A percentile compares a stretch with the other conserved stretches of the same genome.
Evolutionary conservation across 2,888 invertebrate genomes (phyloP).

Genomic region (Eupithecia vulgata): DNA sequence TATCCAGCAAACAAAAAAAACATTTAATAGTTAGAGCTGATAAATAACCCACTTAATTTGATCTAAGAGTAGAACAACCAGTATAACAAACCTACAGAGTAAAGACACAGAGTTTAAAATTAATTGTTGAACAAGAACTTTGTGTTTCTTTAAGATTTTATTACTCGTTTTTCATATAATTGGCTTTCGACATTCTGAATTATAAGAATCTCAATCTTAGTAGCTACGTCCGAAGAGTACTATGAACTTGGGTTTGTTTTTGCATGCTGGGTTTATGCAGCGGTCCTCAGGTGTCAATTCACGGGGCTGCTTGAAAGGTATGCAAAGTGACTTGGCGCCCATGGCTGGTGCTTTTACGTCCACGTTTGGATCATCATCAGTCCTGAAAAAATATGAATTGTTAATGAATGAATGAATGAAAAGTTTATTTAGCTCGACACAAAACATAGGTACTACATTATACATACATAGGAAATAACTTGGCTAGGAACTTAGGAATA

Average conservation of each 20-base stretch:
- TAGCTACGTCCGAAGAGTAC: conserved; percentile 99
- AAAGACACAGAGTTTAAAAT: not conserved
- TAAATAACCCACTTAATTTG: not conserved
- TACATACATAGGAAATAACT: too few species aligned
- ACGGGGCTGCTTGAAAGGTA: conserved; percentile 95
- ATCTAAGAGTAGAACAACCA: not conserved
- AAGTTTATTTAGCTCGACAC: too few species aligned
- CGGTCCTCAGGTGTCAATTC: conserved; percentile 84
- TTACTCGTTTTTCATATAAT: conserved; percentile 35
- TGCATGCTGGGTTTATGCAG: conserved; percentile 95
- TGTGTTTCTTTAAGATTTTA: conserved; percentile 5
- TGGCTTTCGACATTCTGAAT: conserved; percentile 5
- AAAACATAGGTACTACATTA: too few species aligned
- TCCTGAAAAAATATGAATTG: conserved; percentile 72
- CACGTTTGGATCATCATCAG: conserved; percentile 84
- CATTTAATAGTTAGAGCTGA: too few species aligned
- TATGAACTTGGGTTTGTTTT: conserved; percentile 90
- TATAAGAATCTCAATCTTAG: conserved; percentile 47
- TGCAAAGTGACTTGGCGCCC: conserved; percentile 99
- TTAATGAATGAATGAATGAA: too few species aligned
- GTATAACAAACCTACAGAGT: not conserved
- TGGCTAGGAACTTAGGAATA: too few species aligned
- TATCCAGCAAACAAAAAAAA: too few species aligned
- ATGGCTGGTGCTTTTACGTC: conserved; percentile 94
- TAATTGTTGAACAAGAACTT: conserved; percentile 5